phyloP scores from a whole-genome alignment of 37 sponge, comb jelly and placozoan genomes.

The Eunapius fragilis region DNA sequence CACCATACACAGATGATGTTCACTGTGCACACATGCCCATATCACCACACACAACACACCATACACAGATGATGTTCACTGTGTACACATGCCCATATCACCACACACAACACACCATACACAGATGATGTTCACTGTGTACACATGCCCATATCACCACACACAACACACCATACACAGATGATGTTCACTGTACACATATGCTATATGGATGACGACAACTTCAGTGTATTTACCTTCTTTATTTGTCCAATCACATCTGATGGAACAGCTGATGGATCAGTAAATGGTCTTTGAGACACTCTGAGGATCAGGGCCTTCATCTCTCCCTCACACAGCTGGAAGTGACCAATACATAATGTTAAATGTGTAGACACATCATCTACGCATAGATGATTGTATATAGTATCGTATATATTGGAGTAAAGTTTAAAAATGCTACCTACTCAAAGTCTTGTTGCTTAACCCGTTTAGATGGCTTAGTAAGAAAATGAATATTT shows the following conservation, averaged over 20 bases:
- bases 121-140: no score
- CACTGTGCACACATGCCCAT: not conserved
- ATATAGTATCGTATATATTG: no score
- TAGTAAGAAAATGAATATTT: no score
- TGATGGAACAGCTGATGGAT: not conserved
- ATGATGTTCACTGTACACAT: conserved; percentile 3
- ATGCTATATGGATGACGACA: not conserved
- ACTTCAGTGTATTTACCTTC: not conserved
- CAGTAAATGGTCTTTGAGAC: not conserved
- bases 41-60: not conserved
- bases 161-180: not conserved
- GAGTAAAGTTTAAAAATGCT: no score
- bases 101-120: no score
- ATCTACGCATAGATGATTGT: no score
- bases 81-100: no score
- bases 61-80: no score
- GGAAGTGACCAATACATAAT: not conserved
- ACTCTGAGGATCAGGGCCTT: not conserved
- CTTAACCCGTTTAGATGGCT: no score
- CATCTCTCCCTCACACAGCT: not conserved
- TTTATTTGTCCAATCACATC: not conserved
- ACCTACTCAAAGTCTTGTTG: no score
- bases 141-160: not conserved
- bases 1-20: no score
- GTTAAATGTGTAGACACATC: no score